Conservation (phyloP, 2,888 invertebrate species). For the Anthrax anthrax region DNA sequence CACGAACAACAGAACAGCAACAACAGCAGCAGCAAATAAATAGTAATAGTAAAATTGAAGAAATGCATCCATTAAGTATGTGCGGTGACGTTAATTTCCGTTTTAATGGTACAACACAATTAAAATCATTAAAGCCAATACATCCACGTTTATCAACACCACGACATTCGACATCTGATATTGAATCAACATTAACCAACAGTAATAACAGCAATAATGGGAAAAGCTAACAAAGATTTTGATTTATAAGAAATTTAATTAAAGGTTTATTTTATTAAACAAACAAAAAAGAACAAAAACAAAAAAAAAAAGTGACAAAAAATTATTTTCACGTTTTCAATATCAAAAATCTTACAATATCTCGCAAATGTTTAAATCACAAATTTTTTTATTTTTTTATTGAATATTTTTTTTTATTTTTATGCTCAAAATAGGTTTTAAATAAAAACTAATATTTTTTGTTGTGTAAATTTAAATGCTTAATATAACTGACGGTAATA, state of each 20-base stretch:
- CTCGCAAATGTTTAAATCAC: no score
- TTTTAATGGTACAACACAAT: slow-evolving; percentile 64
- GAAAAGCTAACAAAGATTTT: slow-evolving; percentile 5
- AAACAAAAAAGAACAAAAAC: no score
- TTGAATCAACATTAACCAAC: neutral
- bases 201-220: slow-evolving; percentile 6
- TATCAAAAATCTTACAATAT: no score
- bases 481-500: no score
- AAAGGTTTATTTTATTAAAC: neutral
- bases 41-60: slow-evolving; percentile 1
- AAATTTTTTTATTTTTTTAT: no score
- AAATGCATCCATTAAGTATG: slow-evolving; percentile 59
- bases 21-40: neutral
- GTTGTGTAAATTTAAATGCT: no score
- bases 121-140: slow-evolving; percentile 54
- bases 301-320: no score
- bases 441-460: no score
- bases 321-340: no score
- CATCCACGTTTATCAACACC: slow-evolving; percentile 13
- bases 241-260: slow-evolving; percentile 1
- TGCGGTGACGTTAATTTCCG: slow-evolving; percentile 62
- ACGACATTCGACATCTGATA: neutral
- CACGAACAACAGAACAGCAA: slow-evolving; percentile 1
- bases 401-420: no score
- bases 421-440: no score